Conservation (phyloP, 92 coral and sea anemone species). For the Umimayanthus chanpuru region DNA sequence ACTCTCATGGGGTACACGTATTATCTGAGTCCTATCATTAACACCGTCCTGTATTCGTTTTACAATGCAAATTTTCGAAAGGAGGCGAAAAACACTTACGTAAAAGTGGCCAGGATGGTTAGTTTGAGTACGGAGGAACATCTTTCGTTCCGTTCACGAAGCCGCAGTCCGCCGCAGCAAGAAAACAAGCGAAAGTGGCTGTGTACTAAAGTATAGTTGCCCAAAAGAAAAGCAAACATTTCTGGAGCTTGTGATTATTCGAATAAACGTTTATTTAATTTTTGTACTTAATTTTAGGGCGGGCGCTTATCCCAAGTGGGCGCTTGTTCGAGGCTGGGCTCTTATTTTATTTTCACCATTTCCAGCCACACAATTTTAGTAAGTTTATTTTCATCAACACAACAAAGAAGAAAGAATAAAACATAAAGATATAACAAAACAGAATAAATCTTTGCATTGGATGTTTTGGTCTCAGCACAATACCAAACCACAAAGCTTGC, state of each 20-base stretch:
- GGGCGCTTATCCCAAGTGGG: too few relatives aligned
- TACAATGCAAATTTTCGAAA: conserved; percentile 40
- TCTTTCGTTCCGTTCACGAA: not conserved
- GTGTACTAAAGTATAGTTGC: not conserved
- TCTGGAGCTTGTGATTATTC: not conserved
- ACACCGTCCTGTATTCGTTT: conserved; percentile 31
- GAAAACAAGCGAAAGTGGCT: not conserved
- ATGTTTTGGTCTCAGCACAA: too few relatives aligned
- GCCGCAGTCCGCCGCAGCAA: not conserved
- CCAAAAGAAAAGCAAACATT: not conserved
- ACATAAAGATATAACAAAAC: too few relatives aligned
- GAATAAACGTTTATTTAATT: too few relatives aligned
- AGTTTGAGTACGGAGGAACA: not conserved
- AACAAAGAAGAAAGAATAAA: too few relatives aligned
- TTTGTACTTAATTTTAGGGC: too few relatives aligned
- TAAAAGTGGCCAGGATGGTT: not conserved
- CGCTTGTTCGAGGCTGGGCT: too few relatives aligned
- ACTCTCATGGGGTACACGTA: conserved; percentile 7
- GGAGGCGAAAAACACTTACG: conserved; percentile 9
- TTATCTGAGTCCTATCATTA: conserved; percentile 17
- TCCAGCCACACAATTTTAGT: too few relatives aligned
- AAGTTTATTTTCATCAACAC: too few relatives aligned
- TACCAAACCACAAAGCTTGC: too few relatives aligned
- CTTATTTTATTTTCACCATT: too few relatives aligned
- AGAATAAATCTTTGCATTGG: too few relatives aligned